phyloP scores from a whole-genome alignment of 2,113 vertebrate genomes.

The Leiothrix lutea region DNA sequence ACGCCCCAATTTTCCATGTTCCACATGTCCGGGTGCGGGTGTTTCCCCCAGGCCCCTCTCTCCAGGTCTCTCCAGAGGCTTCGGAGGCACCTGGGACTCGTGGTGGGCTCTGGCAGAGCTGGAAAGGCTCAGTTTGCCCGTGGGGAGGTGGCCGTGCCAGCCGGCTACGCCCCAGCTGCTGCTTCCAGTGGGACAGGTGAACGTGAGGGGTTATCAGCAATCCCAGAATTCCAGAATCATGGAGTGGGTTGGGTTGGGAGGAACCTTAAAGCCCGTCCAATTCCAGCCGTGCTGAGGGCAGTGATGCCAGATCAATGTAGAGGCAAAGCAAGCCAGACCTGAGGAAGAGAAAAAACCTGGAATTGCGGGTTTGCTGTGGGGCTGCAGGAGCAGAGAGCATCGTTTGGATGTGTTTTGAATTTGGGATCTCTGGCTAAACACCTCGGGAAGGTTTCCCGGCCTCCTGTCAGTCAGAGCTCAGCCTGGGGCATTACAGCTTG shows the following conservation, averaged over 20 bases:
- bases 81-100: fast-evolving
- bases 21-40: not conserved
- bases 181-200: not conserved
- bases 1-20: not conserved
- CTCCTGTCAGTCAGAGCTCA: not conserved
- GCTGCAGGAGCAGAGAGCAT: not conserved
- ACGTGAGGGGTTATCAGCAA: not conserved
- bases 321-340: not conserved
- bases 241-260: not conserved
- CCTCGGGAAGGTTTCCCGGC: not conserved
- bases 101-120: not conserved
- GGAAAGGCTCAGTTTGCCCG: not conserved
- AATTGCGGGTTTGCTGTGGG: not conserved
- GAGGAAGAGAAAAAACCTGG: not conserved
- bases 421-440: not conserved
- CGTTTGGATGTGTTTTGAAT: not conserved
- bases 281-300: not conserved
- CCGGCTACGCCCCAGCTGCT: not conserved
- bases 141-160: not conserved
- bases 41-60: not conserved
- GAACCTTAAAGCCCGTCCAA: not conserved
- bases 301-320: fast-evolving
- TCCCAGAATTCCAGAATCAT: not conserved
- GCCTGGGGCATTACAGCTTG: not conserved
- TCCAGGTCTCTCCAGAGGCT: not conserved